phyloP scores from a whole-genome alignment of 1,140 invertebrate species.

The Steinernema khuongi region DNA sequence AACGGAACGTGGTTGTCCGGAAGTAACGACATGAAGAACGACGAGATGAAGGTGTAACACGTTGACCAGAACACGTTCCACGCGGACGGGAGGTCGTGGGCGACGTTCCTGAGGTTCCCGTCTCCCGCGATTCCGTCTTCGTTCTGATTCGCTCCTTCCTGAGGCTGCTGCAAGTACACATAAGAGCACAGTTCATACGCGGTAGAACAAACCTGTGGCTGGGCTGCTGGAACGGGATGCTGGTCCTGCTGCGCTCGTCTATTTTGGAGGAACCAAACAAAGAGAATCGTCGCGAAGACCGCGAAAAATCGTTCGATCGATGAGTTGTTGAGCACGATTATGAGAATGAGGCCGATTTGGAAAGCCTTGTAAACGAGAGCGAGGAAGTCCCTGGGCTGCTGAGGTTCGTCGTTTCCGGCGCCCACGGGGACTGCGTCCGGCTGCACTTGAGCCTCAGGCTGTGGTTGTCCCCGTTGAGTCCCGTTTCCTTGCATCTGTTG shows the following conservation, averaged over 20 bases:
- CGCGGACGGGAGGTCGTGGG: neutral
- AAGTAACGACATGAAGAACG: neutral
- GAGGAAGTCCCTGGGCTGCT: neutral
- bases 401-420: neutral
- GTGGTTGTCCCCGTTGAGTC: no score
- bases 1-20: neutral
- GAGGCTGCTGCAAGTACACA: neutral
- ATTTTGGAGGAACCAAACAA: neutral
- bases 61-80: neutral
- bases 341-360: neutral
- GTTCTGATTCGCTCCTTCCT: neutral
- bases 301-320: neutral
- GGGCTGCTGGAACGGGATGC: neutral
- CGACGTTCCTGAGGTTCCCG: no score
- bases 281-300: neutral
- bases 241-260: neutral
- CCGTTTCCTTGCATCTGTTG: no score
- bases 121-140: neutral
- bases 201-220: neutral
- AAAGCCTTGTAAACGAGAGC: neutral
- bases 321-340: neutral
- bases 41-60: neutral
- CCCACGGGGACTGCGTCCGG: neutral
- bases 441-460: neutral
- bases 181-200: neutral